Conservation (phyloP, 2,797 vertebrate species). For the Sebastes trivittatus region DNA sequence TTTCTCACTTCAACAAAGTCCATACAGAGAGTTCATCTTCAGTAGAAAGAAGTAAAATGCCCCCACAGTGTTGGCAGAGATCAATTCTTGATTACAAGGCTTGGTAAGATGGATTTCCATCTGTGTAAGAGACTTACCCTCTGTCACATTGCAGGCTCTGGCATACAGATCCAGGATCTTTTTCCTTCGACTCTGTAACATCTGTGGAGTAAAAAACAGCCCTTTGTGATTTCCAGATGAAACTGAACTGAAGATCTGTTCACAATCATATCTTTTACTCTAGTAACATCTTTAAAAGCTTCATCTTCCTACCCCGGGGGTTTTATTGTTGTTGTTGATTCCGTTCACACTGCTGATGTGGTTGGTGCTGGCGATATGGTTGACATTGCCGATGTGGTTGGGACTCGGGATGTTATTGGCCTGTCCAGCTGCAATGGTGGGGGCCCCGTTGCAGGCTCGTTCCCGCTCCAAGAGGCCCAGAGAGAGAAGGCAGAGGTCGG, state of each 20-base stretch:
- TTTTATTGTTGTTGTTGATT: slow-evolving; percentile 83
- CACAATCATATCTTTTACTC: slow-evolving; percentile 22
- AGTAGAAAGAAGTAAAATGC: background rate
- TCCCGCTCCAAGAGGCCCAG: slow-evolving; percentile 92
- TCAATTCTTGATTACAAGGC: background rate
- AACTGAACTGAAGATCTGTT: slow-evolving; percentile 31
- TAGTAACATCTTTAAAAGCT: slow-evolving; percentile 8
- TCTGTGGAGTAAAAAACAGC: slow-evolving; percentile 43
- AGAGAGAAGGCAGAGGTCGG: slow-evolving; percentile 92
- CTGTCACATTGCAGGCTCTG: slow-evolving; percentile 91
- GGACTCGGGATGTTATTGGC: slow-evolving; percentile 49
- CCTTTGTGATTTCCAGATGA: slow-evolving; percentile 37
- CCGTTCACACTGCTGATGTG: slow-evolving; percentile 72
- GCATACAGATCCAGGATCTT: slow-evolving; percentile 96
- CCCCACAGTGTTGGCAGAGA: background rate
- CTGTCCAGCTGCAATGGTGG: slow-evolving; percentile 21
- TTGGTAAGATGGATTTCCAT: background rate
- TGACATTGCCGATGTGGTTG: slow-evolving; percentile 67
- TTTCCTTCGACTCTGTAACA: slow-evolving; percentile 93
- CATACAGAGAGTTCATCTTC: background rate
- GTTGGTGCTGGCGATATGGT: slow-evolving; percentile 63
- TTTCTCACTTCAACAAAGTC: slow-evolving; percentile 2
- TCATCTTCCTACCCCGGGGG: slow-evolving; percentile 87
- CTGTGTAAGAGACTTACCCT: slow-evolving; percentile 83
- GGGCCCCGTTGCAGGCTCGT: slow-evolving; percentile 78